These are phyloP conservation scores for Sarcophilus harrisii DNA, from an alignment of 2,797 vertebrate species.

Conservation along the genomic window DNA sequence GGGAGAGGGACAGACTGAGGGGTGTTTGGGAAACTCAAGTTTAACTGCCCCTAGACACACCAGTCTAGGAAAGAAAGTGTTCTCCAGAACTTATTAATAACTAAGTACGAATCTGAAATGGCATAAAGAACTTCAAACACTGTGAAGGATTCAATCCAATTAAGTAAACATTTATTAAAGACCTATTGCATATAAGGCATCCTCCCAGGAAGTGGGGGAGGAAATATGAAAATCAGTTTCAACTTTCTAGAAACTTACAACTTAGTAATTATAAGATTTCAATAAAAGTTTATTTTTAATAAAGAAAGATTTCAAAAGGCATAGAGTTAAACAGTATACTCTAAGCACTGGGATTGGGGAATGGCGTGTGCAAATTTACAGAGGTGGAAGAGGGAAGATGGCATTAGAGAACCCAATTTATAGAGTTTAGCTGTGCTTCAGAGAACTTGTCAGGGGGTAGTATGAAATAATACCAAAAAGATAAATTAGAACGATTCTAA, in stretches of 20 bases:
- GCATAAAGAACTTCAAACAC: background rate
- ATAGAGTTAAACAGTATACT: background rate
- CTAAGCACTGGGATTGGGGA: background rate
- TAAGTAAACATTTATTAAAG: background rate
- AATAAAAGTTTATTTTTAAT: background rate
- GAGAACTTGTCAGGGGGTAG: background rate
- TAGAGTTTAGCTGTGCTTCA: background rate
- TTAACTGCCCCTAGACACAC: slow-evolving; percentile 3
- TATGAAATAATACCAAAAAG: background rate
- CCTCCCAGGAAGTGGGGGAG: background rate
- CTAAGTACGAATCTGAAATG: background rate
- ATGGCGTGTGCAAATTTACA: background rate
- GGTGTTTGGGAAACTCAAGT: slow-evolving; percentile 2
- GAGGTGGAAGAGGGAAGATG: background rate
- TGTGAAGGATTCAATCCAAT: background rate
- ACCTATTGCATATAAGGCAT: background rate
- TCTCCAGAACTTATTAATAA: background rate
- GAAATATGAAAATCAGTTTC: background rate
- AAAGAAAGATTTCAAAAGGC: background rate
- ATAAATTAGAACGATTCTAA: background rate
- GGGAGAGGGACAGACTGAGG: background rate
- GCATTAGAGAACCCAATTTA: background rate
- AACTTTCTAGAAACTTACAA: background rate
- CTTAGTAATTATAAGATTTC: background rate
- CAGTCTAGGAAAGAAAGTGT: fast-evolving